Evolutionary conservation across 2,797 vertebrate genomes (phyloP).

Genomic region (Denticeps clupeoides): DNA sequence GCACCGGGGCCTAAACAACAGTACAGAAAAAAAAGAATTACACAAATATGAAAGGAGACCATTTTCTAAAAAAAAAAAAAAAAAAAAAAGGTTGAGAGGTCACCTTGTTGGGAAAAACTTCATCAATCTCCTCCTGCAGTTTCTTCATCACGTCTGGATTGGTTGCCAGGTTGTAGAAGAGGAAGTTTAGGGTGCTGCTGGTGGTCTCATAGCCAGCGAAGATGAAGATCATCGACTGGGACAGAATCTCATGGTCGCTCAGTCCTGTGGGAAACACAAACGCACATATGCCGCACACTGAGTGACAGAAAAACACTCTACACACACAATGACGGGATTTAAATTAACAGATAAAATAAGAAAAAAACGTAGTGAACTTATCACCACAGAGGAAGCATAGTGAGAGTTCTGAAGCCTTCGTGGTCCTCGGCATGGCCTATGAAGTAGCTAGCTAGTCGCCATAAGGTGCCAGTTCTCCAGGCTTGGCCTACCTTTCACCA

Average conservation of each 20-base stretch:
- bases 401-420: too few relatives aligned
- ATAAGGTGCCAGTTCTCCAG: too few relatives aligned
- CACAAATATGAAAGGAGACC: background rate
- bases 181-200: conserved; percentile 50
- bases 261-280: conserved; percentile 38
- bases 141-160: conserved; percentile 56
- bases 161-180: conserved; percentile 44
- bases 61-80: background rate
- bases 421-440: too few relatives aligned
- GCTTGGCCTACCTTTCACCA: too few relatives aligned
- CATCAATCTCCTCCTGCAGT: conserved; percentile 61
- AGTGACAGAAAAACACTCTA: too few relatives aligned
- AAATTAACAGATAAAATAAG: too few relatives aligned
- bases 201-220: conserved; percentile 66
- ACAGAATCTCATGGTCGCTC: conserved; percentile 62
- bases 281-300: background rate
- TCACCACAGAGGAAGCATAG: too few relatives aligned
- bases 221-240: conserved; percentile 61
- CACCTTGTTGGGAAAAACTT: conserved; percentile 61
- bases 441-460: too few relatives aligned
- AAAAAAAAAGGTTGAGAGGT: background rate
- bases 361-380: too few relatives aligned
- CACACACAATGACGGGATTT: too few relatives aligned
- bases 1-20: conserved; percentile 39
- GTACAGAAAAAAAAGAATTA: background rate